Base-by-base conservation (phyloP, 2,888 invertebrate species). In the Lasioglossum malachurum region DNA sequence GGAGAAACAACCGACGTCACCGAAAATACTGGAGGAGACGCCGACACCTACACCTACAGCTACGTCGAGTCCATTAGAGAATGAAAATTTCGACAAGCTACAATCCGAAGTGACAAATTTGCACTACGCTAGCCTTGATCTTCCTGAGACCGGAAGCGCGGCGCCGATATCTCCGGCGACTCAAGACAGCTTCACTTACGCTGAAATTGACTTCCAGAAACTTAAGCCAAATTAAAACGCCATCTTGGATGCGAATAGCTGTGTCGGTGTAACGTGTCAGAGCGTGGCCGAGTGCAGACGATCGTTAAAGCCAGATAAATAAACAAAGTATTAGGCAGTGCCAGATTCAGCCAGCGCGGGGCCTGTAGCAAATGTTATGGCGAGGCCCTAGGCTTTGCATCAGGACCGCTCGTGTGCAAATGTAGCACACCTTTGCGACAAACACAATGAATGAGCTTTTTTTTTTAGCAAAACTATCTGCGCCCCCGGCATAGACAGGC, bases 141-240 rank as follows among this genome's bases (percentile, higher is more conserved):
- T 97, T 87, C 95, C 96, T 31, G 95, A 96, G 85, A 93, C 95
- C 41, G 94, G 94, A 60, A 95, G 94, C 69, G 87, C 92, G 90
- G 91, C 95, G 71, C 93, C 95, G 31, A 91, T 94, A 14, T 94
- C 96, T 64, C 95, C 96, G 41, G 93, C 96, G 38, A 93, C 95
- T 16, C 95, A 95, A 88, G 95, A 95, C 60, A 94, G 93, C 83
- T 97, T 97, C 93, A 96, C 96, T 67, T 98, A 98, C 95, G 98
- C 98, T 88, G 97, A 98, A 96, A 98, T 98, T 87, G 98, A 98
- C 96, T 98, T 98, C 95, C 96, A 96, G 53, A 97, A 97, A 95
- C 93, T 95, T 83, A 95, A 94, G 88, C 94, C 94, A 88, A 95
- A 93, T 87, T 95, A 93, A 91, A 80, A 75, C 49, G 67, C 46